Evolutionary conservation across 64 coral and sea anemone species (phyloP), one percentile per base, ranked within the genome.

Genomic region (Stichodactyla helianthus): DNA sequence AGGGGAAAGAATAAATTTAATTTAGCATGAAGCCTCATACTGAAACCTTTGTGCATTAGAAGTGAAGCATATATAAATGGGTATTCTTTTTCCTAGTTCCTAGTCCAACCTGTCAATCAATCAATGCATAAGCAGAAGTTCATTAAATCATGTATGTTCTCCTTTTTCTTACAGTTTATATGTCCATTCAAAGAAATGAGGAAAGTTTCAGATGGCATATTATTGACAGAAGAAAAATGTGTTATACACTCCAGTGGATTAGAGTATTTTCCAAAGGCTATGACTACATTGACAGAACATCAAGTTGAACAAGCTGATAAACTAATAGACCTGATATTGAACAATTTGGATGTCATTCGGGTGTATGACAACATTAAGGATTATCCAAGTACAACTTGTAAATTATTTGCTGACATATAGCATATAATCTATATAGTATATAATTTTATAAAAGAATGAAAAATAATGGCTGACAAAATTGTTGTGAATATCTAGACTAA

Each of bases 311-410:
- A 95, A 53, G 90, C 93, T 71, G 90, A 95, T 71, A 95, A 70
- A 81, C 91, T 99, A 52, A 90, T 99, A 88, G 97, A 99, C 50
- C 82, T 80, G 13, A 88, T 99, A 53, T 89, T 89, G 16, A 79
- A 91, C 68, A 93, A 95, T 63, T 71, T 77, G 1, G 97, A 99
- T 59, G 97, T 99, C 23, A 90, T 99, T 16, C 84, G 88, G 57
- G 88, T 94, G n/a, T 99, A 91, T 95, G 97, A 99, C 77, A 99
- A 99, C 64, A 93, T 99, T 11, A 50, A 86, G 60, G 79, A 94
- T 74, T 95, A 88, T 58, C 93, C 93, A 77, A 99, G 93, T 95
- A 44, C 59, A 11, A 99, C 97, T 1, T 99, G 93, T 90, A 99
- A 99, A 88, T 78, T 93, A 52, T 91, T 91, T 87, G 77, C 55